Evolutionary conservation across 23 tunicate species (phyloP).

Genomic region (Trididemnum miniatum): DNA sequence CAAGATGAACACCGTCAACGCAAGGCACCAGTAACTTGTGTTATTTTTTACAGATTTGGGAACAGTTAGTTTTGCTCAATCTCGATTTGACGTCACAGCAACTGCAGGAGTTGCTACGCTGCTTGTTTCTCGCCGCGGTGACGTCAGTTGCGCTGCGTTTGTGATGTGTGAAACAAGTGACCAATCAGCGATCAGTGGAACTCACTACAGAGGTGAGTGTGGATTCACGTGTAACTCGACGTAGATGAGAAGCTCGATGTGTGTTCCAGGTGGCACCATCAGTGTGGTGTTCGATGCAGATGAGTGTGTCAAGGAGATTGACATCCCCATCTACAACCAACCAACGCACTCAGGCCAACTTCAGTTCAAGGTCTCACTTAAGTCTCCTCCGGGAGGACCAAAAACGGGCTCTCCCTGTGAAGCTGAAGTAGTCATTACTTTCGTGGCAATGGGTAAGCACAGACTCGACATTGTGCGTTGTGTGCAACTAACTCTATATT

Average conservation of each 20-base stretch:
- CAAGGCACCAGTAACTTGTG: too few species aligned
- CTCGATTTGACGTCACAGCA: constrained; percentile 84
- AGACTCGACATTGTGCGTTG: neutral
- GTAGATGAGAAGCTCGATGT: too few species aligned
- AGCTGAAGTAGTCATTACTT: constrained; percentile 73
- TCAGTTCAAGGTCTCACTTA: constrained; percentile 46
- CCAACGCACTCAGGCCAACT: constrained; percentile 70
- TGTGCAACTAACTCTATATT: neutral
- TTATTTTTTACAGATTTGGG: constrained; percentile 70
- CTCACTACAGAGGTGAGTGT: constrained; percentile 80
- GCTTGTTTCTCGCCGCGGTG: constrained; percentile 78
- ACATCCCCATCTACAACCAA: constrained; percentile 85
- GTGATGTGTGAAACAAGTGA: constrained; percentile 87
- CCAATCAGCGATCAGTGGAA: constrained; percentile 89
- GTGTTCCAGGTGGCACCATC: constrained; percentile 67
- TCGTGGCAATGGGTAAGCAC: constrained; percentile 59
- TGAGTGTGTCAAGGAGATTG: constrained; percentile 77
- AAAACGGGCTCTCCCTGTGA: constrained; percentile 50
- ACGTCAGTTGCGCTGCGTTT: constrained; percentile 80
- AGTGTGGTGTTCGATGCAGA: constrained; percentile 90
- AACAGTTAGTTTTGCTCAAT: constrained; percentile 76
- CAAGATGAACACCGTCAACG: too few species aligned
- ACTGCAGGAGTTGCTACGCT: constrained; percentile 76
- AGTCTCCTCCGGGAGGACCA: constrained; percentile 89
- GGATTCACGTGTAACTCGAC: too few species aligned